phyloP scores from a whole-genome alignment of 2,888 invertebrate genomes.

The Melanargia galathea region DNA sequence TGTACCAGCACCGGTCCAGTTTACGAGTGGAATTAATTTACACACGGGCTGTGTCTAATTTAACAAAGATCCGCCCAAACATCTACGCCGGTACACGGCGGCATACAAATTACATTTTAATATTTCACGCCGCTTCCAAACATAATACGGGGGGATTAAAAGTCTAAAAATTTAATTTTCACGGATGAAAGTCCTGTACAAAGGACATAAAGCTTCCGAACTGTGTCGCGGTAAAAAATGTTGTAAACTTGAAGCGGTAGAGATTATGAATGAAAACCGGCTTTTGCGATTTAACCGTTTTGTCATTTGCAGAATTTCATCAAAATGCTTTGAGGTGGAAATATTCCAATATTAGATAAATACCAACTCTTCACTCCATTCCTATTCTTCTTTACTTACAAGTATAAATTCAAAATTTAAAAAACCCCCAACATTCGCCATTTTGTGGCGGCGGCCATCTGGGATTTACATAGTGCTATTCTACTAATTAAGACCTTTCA shows the following conservation, averaged over 20 bases:
- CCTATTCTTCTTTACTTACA: too few species aligned
- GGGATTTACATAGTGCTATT: too few species aligned
- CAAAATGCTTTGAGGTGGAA: background rate
- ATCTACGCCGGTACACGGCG: conserved; percentile 29
- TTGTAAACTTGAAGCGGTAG: conserved; percentile 20
- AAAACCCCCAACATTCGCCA: too few species aligned
- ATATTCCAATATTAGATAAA: background rate
- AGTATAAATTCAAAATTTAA: too few species aligned
- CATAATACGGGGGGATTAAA: conserved; percentile 34
- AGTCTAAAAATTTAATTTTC: conserved; percentile 34
- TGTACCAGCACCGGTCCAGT: background rate
- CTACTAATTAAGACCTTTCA: too few species aligned
- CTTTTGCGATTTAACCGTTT: conserved; percentile 9
- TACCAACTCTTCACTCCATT: too few species aligned
- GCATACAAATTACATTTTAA: conserved; percentile 42
- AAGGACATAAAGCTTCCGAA: conserved; percentile 22
- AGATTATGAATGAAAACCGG: conserved; percentile 5
- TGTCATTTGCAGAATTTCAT: background rate
- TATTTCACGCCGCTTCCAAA: conserved; percentile 36
- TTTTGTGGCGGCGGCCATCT: too few species aligned
- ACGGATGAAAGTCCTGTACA: conserved; percentile 27
- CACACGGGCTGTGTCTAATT: conserved; percentile 30
- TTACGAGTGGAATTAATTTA: conserved; percentile 16
- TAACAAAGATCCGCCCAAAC: conserved; percentile 28
- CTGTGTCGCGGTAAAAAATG: conserved; percentile 16